Evolutionary conservation across 2,888 invertebrate genomes (phyloP), one percentile per base, ranked within the genome.

Genomic region (Agrochola macilenta): DNA sequence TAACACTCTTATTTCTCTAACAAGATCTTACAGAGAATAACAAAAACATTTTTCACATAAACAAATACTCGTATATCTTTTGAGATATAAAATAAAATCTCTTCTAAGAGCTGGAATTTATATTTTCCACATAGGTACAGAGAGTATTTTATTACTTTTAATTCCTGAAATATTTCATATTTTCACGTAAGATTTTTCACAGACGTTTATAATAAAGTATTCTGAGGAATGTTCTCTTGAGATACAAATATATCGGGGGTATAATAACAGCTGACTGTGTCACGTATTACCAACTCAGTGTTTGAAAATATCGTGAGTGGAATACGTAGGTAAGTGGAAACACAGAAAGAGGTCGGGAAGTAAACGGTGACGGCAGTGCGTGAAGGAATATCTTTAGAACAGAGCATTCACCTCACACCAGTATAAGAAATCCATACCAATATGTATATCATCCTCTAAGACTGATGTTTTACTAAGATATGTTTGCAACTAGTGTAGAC

Each of bases 261-360:
- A 85, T 81, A 84, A 87, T 87, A 78, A 63, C 81, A 78, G 69
- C 69, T 76, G 84, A 84, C 78, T 84, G 52, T 72, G 72, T 78
- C 87, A 85, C 87, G 87, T 87, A 63, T 76, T 71, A 87, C 84
- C 69, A 75, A 77, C 72, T 83, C 81, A 86, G 73, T 87, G 84
- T 85, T 85, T 87, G 78, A 78, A 87, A 76, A 87, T 84, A 81
- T 84, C 87, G 87, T 85, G 85, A 74, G 84, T 60, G 63, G 87
- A 87, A 87, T 84, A 84, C 39, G 60, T 54, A 43, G 73, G 52
- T 66, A 70, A 46, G 76, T 68, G 70, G 69, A n/a, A 75, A 78
- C 49, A 60, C 64, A 63, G 69, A 78, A 58, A 5, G 81, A 68
- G 81, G 73, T 54, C 57, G 78, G 43, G 11, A 72, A 60, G 52